Base-by-base conservation (phyloP, 1,140 invertebrate species). In the Potamilus streckersoni region DNA sequence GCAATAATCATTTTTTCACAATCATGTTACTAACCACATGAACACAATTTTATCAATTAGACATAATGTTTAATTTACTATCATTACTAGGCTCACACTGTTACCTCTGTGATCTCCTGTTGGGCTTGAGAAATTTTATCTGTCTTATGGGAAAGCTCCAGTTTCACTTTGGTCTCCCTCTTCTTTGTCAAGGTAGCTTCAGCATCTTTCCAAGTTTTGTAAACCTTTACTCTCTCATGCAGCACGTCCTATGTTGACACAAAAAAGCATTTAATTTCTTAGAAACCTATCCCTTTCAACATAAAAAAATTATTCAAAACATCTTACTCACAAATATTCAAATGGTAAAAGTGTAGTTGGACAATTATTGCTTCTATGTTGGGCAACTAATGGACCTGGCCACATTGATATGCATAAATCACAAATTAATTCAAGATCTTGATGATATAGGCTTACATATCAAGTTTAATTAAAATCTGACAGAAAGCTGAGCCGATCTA, bases 161-260 rank as follows among this genome's bases (percentile, higher is more conserved):
- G 91, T 86, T 97, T 96, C 2, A 95, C 95, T 89, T 98, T 99
- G 76, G 94, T 93, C 89, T 99, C 98, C 65, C 98, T 92, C 86
- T 99, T 97, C 87, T 98, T 98, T 19, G 94, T 96, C 49, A 99
- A 89, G 89, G 95, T 97, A 90, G 96, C 94, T 90, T 98, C 96
- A 63, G 97, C 95, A 87, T 97, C 96, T 89, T 99, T 97, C 96
- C 98, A 99, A 83, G 95, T 95, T 91, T 99, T 97, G 90, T 98
- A 99, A 0, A 96, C 94, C 92, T 99, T 99, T 0, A 99, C 97
- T 83, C 98, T 92, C 90, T 99, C 97, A 87, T 98, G 96, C 85
- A 99, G 98, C n/a, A 97, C 96, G 87, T 98, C 97, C 93, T 95
- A 85, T 49, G 38, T 49, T 49, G 38, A 49, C 6, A 49, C 11